A percentile compares a stretch with the other conserved stretches of the same genome.
These are phyloP conservation scores for Tiliacea aurago DNA, from an alignment of 2,888 invertebrate genomes.

Conservation along the genomic window DNA sequence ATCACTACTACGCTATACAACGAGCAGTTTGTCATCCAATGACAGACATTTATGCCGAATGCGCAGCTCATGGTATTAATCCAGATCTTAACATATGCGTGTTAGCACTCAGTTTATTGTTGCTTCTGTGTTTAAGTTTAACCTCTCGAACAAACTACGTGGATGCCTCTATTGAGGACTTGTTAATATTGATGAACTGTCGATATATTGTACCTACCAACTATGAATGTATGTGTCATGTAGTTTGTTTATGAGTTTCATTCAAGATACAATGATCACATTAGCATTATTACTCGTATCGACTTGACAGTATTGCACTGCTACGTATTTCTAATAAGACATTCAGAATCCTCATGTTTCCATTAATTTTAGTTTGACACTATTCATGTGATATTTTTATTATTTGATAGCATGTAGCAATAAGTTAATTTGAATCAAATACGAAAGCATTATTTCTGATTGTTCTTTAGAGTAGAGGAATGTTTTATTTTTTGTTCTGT, in stretches of 20 bases:
- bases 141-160: slow-evolving; percentile 14
- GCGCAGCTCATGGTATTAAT: neutral
- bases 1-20: neutral
- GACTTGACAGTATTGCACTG: slow-evolving; percentile 38
- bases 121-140: slow-evolving; percentile 18
- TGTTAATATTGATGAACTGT: slow-evolving; percentile 3
- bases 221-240: neutral
- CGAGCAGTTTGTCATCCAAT: neutral
- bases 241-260: slow-evolving; percentile 21
- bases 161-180: slow-evolving; percentile 6
- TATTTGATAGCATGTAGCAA: slow-evolving; percentile 55
- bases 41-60: neutral
- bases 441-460: slow-evolving; percentile 48
- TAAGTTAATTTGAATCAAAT: slow-evolving; percentile 59
- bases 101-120: slow-evolving; percentile 29
- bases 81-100: neutral
- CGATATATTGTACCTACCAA: neutral
- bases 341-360: slow-evolving; percentile 57
- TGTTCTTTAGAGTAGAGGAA: slow-evolving; percentile 52
- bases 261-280: slow-evolving; percentile 12
- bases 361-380: slow-evolving; percentile 65
- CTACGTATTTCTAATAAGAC: slow-evolving; percentile 23
- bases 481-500: slow-evolving; percentile 65
- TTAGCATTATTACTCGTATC: slow-evolving; percentile 1
- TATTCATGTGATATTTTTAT: slow-evolving; percentile 70